Evolutionary conservation across 2,797 vertebrate genomes (phyloP), one percentile per base, ranked within the genome.

Genomic region (Centroberyx gerrardi): DNA sequence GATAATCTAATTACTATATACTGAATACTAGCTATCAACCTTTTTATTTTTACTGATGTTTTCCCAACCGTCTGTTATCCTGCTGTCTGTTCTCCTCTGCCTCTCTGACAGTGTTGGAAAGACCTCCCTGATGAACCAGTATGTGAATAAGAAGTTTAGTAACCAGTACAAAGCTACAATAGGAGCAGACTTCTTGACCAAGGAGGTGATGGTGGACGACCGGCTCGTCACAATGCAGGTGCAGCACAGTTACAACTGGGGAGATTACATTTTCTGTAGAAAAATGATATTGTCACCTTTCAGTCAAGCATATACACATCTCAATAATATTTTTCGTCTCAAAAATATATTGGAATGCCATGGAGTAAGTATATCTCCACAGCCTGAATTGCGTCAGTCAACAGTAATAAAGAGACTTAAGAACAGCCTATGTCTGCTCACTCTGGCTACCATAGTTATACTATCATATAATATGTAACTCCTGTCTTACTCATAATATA

Each of bases 161-260:
- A 98, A 98, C 89, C 97, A 98, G 87, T 98, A 98, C 91, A 97
- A 98, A 94, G 97, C 97, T 12, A 98, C 97, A 90, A 98, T 98
- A 94, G 97, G 97, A 0, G 97, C 97, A 56, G 97, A 97, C 90
- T 98, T 98, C 82, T 93, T 98, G 84, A 97, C 97, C 66, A 98
- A 98, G 93, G 97, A 97, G 89, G 96, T 98, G 87, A 97, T 97
- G 97, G 97, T 98, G 94, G 97, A 98, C 18, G 97, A 98, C 93
- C 95, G 97, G 70, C 95, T 98, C 48, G 97, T 98, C 61, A 98
- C 97, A 56, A 98, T 97, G 97, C 97, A 98, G 97, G 97, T 98
- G 90, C 81, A 22, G 56, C 10, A 65, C 18, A 8, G 2, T 2
- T 52, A 22, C 13, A 54, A 22, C 51, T 36, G 17, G 5, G 53